Conservation (phyloP, 1,140 invertebrate species). For the Drosophila sp. region DNA sequence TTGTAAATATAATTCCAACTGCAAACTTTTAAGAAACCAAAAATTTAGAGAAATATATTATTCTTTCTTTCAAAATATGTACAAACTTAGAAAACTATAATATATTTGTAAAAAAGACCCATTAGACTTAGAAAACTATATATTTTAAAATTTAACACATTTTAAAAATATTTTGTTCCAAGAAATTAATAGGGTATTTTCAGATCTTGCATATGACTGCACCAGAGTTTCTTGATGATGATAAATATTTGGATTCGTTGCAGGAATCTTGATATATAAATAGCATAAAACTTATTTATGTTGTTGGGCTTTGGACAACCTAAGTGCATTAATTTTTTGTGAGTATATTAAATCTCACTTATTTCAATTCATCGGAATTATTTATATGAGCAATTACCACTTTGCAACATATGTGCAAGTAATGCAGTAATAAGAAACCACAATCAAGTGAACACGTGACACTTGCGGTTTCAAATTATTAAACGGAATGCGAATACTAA, state of each 20-base stretch:
- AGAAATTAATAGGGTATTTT: neutral
- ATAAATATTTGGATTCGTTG: neutral
- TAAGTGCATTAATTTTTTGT: constrained; percentile 3
- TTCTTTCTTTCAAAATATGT: too few relatives aligned
- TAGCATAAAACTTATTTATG: neutral
- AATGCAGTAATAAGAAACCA: constrained; percentile 63
- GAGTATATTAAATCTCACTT: neutral
- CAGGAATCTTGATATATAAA: neutral
- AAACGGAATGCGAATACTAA: constrained; percentile 49
- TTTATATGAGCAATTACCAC: constrained; percentile 35
- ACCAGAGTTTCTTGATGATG: neutral
- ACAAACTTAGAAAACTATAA: too few relatives aligned
- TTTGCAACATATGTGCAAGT: constrained; percentile 65
- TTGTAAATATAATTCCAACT: too few relatives aligned
- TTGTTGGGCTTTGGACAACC: neutral
- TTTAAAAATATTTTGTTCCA: too few relatives aligned
- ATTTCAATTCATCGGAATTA: constrained; percentile 7
- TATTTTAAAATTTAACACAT: too few relatives aligned
- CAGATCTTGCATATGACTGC: neutral
- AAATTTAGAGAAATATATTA: too few relatives aligned
- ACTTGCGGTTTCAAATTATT: constrained; percentile 72
- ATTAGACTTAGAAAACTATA: too few relatives aligned
- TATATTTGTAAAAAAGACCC: too few relatives aligned
- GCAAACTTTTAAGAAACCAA: too few relatives aligned
- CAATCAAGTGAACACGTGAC: constrained; percentile 75